These are phyloP conservation scores for Notamacropus eugenii DNA, from an alignment of 2,797 vertebrate genomes.

Conservation along the genomic window DNA sequence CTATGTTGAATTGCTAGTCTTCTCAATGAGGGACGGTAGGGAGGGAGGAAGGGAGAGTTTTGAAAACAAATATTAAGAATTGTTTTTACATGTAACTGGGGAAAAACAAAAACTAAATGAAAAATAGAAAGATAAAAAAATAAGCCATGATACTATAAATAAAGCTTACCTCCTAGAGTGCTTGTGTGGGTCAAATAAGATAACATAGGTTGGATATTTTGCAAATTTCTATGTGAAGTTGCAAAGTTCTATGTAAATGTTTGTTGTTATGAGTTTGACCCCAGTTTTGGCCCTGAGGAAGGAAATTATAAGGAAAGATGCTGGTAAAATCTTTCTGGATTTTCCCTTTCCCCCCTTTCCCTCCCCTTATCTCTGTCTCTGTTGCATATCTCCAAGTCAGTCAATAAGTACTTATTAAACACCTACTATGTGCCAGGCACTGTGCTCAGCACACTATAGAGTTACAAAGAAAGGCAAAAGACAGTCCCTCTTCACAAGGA, in stretches of 20 bases:
- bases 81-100: too few species aligned
- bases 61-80: too few species aligned
- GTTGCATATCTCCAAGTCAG: conserved; percentile 33
- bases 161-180: neutral
- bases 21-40: too few species aligned
- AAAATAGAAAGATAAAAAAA: too few species aligned
- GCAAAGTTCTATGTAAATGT: neutral
- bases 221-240: neutral
- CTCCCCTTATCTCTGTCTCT: neutral
- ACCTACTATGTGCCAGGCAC: conserved; percentile 44
- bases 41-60: too few species aligned
- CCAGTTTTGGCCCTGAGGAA: conserved; percentile 63
- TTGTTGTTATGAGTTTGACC: conserved; percentile 35
- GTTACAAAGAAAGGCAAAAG: neutral
- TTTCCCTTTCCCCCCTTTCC: neutral
- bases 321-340: conserved; percentile 42
- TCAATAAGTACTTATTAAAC: conserved; percentile 66
- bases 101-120: too few species aligned
- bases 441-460: neutral
- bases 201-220: neutral
- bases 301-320: conserved; percentile 52
- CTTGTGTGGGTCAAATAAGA: neutral
- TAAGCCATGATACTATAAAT: neutral
- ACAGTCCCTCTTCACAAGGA: neutral
- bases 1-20: too few species aligned